Conservation (phyloP, 2,888 invertebrate genomes). For the Cryptops parisi region DNA sequence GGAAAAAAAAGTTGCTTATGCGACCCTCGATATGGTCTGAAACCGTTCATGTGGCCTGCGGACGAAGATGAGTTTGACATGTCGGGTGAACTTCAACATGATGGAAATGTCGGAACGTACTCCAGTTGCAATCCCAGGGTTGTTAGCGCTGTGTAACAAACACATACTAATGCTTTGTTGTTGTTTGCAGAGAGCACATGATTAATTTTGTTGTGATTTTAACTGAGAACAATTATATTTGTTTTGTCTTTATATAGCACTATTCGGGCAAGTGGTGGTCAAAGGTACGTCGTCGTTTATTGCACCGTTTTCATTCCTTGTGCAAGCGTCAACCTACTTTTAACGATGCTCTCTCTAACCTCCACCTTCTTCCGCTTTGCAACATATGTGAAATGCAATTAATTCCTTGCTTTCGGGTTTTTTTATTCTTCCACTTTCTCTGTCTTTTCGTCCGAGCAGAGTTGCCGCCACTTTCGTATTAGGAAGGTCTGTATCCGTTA, state of each 20-base stretch:
- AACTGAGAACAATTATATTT: not conserved
- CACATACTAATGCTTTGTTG: no score
- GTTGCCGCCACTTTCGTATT: not conserved
- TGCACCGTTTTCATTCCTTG: not conserved
- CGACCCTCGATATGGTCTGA: no score
- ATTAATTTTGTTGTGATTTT: not conserved
- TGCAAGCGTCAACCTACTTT: not conserved
- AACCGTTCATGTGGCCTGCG: no score
- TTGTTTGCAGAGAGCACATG: no score
- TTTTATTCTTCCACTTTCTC: not conserved
- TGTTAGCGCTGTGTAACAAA: no score
- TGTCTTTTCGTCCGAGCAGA: not conserved
- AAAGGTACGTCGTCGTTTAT: conserved; percentile 6
- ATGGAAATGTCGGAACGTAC: no score
- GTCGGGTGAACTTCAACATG: no score
- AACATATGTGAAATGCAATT: conserved; percentile 1
- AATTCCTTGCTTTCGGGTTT: no score
- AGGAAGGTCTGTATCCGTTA: no score
- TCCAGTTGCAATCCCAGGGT: no score
- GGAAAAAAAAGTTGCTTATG: no score
- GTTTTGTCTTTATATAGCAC: conserved; percentile 11
- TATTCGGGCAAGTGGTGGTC: conserved; percentile 9
- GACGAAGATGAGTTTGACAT: no score
- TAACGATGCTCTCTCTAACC: not conserved
- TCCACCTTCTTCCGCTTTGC: not conserved